Base-by-base conservation (phyloP, 2,888 invertebrate genomes). In the Xylota segnis region DNA sequence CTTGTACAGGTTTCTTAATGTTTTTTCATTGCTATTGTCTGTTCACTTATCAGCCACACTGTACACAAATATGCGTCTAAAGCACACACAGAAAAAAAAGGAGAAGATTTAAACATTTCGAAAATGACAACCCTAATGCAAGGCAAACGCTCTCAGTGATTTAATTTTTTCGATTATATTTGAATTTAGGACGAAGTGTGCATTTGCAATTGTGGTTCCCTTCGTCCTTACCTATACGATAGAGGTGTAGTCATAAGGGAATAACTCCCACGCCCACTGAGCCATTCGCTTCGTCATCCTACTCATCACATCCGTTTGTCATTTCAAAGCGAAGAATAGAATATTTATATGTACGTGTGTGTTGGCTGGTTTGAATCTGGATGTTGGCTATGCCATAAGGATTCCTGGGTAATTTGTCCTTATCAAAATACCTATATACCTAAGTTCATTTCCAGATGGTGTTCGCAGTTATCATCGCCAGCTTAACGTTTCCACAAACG, bases 401-500 rank as follows among this genome's bases (percentile, higher is more conserved):
- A 83, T 52, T 83, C 23, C 56, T 50, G 40, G 58, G 68, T 74
- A 79, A 83, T 83, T 81, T 81, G 65, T 78, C 63, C 84, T 75
- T 63, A 81, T 84, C 75, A 75, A 70, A 75, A 75, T 68, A 70
- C 84, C 68, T 70, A 76, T 34, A 65, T 78, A 83, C 52, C 66
- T 56, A 75, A 81, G 84, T 75, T 84, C 56, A 84, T 81, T 81
- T 65, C 75, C 84, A 84, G 84, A 84, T 84, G 84, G 84, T 84
- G 84, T 75, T 81, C 75, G 63, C 84, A 71, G 84, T 75, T 84
- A 84, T 84, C 84, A 84, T 75, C 79, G 79, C 79, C 78, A 78
- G 83, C 79, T 83, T 83, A 83, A 74, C 68, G 43, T 83, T 68
- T 83, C 54, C 79, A 40, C 40, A 47, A 56, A 43, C 34, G 34